Conservation (phyloP, 1,140 invertebrate genomes). For the Aphelenchoides fujianensis region DNA sequence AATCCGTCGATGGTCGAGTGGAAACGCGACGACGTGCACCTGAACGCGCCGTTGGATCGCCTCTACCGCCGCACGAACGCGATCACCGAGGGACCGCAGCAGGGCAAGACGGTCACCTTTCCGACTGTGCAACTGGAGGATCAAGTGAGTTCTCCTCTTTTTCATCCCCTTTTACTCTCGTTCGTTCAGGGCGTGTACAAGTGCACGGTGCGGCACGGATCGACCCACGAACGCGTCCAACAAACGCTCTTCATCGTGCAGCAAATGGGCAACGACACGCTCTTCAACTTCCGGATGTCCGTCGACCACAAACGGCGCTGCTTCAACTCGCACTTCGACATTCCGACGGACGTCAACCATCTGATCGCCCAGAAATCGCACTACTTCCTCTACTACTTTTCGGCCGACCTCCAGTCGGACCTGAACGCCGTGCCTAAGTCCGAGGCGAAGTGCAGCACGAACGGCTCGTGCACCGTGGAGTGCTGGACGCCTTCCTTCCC, state of each 20-base stretch:
- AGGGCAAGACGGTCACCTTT: neutral
- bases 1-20: neutral
- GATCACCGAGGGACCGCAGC: neutral
- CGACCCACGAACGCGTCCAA: conserved; percentile 9
- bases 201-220: conserved; percentile 1
- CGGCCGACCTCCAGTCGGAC: neutral
- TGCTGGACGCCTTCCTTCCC: conserved; percentile 10
- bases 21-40: neutral
- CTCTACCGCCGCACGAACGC: neutral
- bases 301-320: conserved; percentile 2
- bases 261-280: neutral
- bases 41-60: neutral
- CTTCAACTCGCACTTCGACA: conserved; percentile 15
- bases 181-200: conserved; percentile 18
- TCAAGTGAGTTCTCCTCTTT: neutral
- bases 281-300: conserved; percentile 7
- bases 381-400: conserved; percentile 12
- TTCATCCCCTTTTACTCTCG: neutral
- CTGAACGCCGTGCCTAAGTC: conserved; percentile 11
- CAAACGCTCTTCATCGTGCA: conserved; percentile 4
- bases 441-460: neutral
- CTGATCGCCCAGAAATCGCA: neutral
- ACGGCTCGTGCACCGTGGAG: neutral
- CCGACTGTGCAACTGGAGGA: neutral
- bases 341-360: neutral